Evolutionary conservation across 2,113 vertebrate species (phyloP).

Genomic region (Rostratula benghalensis): DNA sequence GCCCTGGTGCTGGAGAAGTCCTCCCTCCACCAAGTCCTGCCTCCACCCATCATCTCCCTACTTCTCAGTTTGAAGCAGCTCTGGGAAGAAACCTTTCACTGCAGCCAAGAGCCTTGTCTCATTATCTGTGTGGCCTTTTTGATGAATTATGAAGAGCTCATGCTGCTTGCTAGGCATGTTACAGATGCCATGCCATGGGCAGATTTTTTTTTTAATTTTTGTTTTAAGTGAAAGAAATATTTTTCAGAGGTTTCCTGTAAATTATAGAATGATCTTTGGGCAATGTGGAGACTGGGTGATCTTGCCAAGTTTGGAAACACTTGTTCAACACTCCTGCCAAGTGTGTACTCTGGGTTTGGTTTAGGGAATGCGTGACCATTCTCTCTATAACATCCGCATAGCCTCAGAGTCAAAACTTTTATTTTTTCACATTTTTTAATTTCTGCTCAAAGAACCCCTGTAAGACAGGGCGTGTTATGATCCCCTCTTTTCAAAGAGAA

Average conservation of each 20-base stretch:
- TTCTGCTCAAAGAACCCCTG: not conserved
- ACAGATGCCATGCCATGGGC: not conserved
- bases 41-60: fast-evolving
- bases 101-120: not conserved
- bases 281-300: not conserved
- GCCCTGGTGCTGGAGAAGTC: fast-evolving
- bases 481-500: not conserved
- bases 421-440: not conserved
- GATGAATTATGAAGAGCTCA: slow-evolving; percentile 64
- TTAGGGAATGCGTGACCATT: not conserved
- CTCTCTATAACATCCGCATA: not conserved
- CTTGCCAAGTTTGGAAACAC: not conserved
- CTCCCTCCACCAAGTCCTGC: too few species aligned
- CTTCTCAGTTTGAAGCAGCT: not conserved
- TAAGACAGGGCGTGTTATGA: not conserved
- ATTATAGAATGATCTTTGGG: not conserved
- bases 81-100: not conserved
- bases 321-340: not conserved
- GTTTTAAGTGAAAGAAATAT: slow-evolving; percentile 14
- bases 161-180: slow-evolving; percentile 11
- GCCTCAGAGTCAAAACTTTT: not conserved
- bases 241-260: not conserved
- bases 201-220: not conserved
- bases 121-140: slow-evolving; percentile 43
- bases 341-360: not conserved